Evolutionary conservation across 1,140 invertebrate genomes (phyloP).

Genomic region (Helicorthomorpha holstii): DNA sequence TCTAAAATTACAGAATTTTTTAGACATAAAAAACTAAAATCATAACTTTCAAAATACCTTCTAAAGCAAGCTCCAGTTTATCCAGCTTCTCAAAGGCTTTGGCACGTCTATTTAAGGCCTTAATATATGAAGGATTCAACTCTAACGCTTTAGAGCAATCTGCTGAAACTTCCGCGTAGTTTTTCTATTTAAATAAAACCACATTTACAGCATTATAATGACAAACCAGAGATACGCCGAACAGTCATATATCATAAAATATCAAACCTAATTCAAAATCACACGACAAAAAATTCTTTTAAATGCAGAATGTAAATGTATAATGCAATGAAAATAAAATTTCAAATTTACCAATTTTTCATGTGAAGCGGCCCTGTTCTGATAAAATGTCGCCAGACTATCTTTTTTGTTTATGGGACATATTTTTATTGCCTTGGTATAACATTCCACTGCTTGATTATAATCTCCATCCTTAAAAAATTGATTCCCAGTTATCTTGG

Average conservation of each 20-base stretch:
- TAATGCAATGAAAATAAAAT: not conserved
- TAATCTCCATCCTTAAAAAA: slow-evolving; percentile 71
- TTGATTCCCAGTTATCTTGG: slow-evolving; percentile 74
- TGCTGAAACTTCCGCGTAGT: slow-evolving; percentile 61
- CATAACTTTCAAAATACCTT: slow-evolving; percentile 38
- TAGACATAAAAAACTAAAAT: too few species aligned
- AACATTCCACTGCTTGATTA: slow-evolving; percentile 68
- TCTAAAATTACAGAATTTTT: slow-evolving; percentile 30
- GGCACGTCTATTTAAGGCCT: slow-evolving; percentile 68
- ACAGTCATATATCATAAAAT: not conserved
- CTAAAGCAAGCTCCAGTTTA: slow-evolving; percentile 57
- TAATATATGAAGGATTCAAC: slow-evolving; percentile 70
- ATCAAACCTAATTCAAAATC: not conserved
- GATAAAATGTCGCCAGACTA: slow-evolving; percentile 78
- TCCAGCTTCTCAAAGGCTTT: slow-evolving; percentile 61
- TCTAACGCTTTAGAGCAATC: slow-evolving; percentile 75
- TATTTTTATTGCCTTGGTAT: slow-evolving; percentile 70
- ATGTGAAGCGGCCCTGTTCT: slow-evolving; percentile 87
- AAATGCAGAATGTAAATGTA: too few species aligned
- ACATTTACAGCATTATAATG: too few species aligned
- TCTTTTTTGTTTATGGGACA: slow-evolving; percentile 54
- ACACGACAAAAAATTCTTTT: not conserved
- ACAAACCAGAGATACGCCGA: not conserved
- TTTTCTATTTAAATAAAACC: slow-evolving; percentile 37
- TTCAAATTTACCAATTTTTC: slow-evolving; percentile 54